Conservation (phyloP, 53 echinoderm and acorn worm species). For the Antedon mediterranea region DNA sequence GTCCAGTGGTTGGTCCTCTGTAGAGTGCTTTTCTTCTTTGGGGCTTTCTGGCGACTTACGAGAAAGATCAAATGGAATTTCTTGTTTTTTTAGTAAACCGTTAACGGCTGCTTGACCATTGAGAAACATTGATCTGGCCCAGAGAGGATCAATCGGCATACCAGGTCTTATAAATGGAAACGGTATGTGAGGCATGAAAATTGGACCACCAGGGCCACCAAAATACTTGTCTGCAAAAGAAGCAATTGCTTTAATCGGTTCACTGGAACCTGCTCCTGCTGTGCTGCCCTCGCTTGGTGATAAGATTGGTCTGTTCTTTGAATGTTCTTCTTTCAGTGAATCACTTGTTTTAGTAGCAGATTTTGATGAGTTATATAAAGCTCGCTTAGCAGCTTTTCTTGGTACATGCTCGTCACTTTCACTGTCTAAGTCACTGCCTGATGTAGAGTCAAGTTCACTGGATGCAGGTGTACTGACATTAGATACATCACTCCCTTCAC, state of each 20-base stretch:
- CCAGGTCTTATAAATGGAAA: not conserved
- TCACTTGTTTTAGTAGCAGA: not conserved
- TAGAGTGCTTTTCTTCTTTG: not conserved
- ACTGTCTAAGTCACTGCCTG: slow-evolving; percentile 62
- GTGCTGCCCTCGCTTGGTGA: slow-evolving; percentile 11
- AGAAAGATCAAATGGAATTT: slow-evolving; percentile 51
- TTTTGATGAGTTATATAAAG: not conserved
- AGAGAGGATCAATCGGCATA: not conserved
- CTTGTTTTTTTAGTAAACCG: slow-evolving; percentile 15
- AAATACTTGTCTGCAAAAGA: slow-evolving; percentile 67
- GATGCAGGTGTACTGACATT: slow-evolving; percentile 69
- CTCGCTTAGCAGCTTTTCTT: slow-evolving; percentile 13
- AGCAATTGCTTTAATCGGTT: slow-evolving; percentile 75
- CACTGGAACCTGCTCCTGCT: slow-evolving; percentile 25
- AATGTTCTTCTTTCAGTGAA: not conserved
- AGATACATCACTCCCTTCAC: slow-evolving; percentile 52
- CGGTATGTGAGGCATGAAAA: not conserved
- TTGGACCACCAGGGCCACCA: slow-evolving; percentile 17
- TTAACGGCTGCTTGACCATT: not conserved
- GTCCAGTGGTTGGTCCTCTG: slow-evolving; percentile 73
- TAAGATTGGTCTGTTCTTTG: not conserved
- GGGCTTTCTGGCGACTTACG: slow-evolving; percentile 20
- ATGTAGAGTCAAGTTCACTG: slow-evolving; percentile 70
- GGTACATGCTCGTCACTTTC: slow-evolving; percentile 43
- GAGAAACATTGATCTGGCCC: not conserved